These are phyloP conservation scores for Escarpia spicata DNA, from an alignment of 2,888 invertebrate genomes.

Conservation along the genomic window DNA sequence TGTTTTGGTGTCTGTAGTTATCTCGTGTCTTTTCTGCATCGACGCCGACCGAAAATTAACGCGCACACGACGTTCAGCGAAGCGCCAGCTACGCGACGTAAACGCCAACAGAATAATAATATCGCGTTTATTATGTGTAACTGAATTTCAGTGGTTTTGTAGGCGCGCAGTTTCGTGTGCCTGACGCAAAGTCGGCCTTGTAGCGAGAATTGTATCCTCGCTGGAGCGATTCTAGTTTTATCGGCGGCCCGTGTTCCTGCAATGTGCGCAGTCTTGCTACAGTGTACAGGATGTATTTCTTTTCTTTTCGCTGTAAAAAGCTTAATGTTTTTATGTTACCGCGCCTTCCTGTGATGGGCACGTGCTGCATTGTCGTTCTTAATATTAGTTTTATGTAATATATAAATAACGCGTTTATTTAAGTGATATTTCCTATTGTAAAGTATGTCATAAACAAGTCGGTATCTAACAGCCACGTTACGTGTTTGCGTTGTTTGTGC, in stretches of 20 bases:
- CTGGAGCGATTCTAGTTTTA: not conserved
- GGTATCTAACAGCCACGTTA: not conserved
- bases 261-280: not conserved
- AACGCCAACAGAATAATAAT: not conserved
- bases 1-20: not conserved
- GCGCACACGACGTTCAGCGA: not conserved
- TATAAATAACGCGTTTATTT: conserved; percentile 16
- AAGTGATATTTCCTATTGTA: conserved; percentile 13
- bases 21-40: not conserved
- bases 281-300: not conserved
- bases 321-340: conserved; percentile 3
- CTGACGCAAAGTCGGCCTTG: not conserved
- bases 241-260: not conserved
- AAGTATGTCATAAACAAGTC: conserved; percentile 6
- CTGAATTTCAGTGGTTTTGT: conserved; percentile 10
- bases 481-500: not conserved
- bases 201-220: not conserved
- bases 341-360: not conserved
- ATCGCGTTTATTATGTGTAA: not conserved
- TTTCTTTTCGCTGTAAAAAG: conserved; percentile 13
- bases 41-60: not conserved
- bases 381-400: not conserved
- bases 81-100: not conserved
- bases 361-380: not conserved
- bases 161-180: not conserved